Conservation (phyloP, 2,888 invertebrate species). For the Cephalotes varians region DNA sequence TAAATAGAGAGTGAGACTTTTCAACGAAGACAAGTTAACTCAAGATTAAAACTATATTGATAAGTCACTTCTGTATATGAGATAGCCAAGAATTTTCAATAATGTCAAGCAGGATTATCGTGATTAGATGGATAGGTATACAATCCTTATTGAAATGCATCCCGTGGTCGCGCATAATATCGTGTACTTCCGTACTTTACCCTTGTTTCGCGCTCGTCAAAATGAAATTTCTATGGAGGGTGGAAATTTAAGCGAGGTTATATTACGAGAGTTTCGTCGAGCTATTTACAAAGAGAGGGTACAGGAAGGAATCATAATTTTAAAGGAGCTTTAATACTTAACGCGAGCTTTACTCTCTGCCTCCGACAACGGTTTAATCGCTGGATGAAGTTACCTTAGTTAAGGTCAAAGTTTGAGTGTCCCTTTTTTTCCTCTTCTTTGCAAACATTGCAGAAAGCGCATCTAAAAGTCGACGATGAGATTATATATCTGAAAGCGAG, state of each 20-base stretch:
- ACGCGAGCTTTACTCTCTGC: slow-evolving; percentile 39
- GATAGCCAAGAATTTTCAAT: slow-evolving; percentile 26
- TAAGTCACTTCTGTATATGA: background rate
- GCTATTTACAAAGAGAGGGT: slow-evolving; percentile 49
- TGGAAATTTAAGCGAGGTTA: slow-evolving; percentile 50
- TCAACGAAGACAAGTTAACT: background rate
- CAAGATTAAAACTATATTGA: background rate
- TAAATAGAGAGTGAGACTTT: background rate
- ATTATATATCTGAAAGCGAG: slow-evolving; percentile 32
- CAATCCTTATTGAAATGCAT: slow-evolving; percentile 46
- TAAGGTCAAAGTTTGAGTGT: slow-evolving; percentile 46
- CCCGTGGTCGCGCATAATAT: slow-evolving; percentile 33
- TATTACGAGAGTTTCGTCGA: slow-evolving; percentile 49
- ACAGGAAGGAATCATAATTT: slow-evolving; percentile 58
- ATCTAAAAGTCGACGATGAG: slow-evolving; percentile 27
- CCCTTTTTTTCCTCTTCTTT: slow-evolving; percentile 16
- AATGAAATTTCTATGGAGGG: slow-evolving; percentile 52
- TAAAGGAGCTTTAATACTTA: slow-evolving; percentile 54
- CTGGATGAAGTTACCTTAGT: slow-evolving; percentile 57
- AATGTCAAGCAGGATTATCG: slow-evolving; percentile 28
- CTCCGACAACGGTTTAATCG: slow-evolving; percentile 62
- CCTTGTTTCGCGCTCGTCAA: slow-evolving; percentile 53
- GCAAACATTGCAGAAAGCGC: slow-evolving; percentile 21
- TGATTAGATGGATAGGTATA: slow-evolving; percentile 40
- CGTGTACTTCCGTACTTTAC: slow-evolving; percentile 30